Evolutionary conservation across 2,113 vertebrate species (phyloP), one percentile per base, ranked within the genome.

Genomic region (Castor canadensis): DNA sequence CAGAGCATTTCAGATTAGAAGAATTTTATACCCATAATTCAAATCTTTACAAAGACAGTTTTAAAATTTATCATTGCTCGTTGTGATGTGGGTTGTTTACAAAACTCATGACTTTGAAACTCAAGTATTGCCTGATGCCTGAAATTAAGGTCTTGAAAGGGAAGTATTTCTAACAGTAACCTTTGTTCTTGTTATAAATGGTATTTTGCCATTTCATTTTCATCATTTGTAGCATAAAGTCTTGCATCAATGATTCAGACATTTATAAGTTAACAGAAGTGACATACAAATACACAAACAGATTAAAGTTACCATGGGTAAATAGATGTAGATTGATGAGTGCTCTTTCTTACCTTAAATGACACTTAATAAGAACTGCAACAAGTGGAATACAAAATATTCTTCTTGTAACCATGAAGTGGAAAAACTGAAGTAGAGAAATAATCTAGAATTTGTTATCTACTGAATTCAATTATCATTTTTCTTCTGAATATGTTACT

Each of bases 71-170:
- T 76, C n/a, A 77, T 95, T 72, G 22, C 96, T 81, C 81, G 60
- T 94, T 95, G 77, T 97, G 64, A 97, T 97, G 96, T n/a, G 35
- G 35, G 22, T 56, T 91, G 91, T 92, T 97, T 97, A 96, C 32
- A 97, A 94, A 95, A 93, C 85, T 97, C 52, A 89, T 96, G 82
- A 97, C 80, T 87, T 47, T 94, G 93, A 98, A 97, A 97, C 84
- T 28, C 75, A 96, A 95, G 92, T 91, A 97, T 95, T 66, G 4
- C 91, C 38, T 90, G 85, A 82, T 93, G 56, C 12, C n/a, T 88
- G 94, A 95, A 95, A 93, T 67, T 40, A 93, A 97, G 92, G 32
- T 28, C 35, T 93, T 82, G 9, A 93, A 98, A 96, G 3, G 77
- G 26, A 95, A 98, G 90, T 56, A 96, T 94, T 97, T 96, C 66